Evolutionary conservation across 1,140 invertebrate genomes (phyloP).

Genomic region (Drosophila subpulchrella): DNA sequence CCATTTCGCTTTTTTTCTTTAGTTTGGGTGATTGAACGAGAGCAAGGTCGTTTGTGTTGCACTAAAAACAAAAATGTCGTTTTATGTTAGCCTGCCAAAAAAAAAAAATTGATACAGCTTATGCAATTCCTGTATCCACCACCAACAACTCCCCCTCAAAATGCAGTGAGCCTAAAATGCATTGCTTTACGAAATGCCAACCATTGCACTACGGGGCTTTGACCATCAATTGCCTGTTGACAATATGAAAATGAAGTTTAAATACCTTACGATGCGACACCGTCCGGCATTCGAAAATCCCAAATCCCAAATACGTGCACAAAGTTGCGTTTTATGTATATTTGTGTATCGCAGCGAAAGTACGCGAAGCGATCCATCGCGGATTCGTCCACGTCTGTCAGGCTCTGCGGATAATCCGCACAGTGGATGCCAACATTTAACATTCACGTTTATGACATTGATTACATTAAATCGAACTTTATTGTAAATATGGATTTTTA

Average conservation of each 20-base stretch:
- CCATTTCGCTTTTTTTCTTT: slow-evolving; percentile 9
- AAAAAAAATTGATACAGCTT: slow-evolving; percentile 54
- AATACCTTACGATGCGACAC: slow-evolving; percentile 55
- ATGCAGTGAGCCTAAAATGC: slow-evolving; percentile 13
- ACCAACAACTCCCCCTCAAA: slow-evolving; percentile 9
- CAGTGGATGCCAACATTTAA: not conserved
- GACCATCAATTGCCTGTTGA: slow-evolving; percentile 47
- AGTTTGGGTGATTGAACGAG: slow-evolving; percentile 60
- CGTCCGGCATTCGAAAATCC: slow-evolving; percentile 16
- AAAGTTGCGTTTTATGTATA: slow-evolving; percentile 64
- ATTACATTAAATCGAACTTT: too few relatives aligned
- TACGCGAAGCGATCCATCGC: slow-evolving; percentile 28
- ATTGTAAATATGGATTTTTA: not conserved
- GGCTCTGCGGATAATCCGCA: slow-evolving; percentile 42
- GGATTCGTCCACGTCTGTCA: slow-evolving; percentile 27
- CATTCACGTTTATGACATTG: not conserved
- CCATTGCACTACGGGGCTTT: slow-evolving; percentile 21
- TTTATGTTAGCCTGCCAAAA: slow-evolving; percentile 45
- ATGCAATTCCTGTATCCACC: slow-evolving; percentile 45
- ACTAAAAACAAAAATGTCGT: slow-evolving; percentile 37
- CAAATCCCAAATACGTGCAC: slow-evolving; percentile 74
- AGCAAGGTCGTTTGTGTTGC: slow-evolving; percentile 65
- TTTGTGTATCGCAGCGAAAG: slow-evolving; percentile 56
- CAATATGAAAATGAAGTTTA: slow-evolving; percentile 74
- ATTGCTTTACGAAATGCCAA: slow-evolving; percentile 53